phyloP scores from a whole-genome alignment of 2,888 invertebrate species.

The Caenorhabditis afra region DNA sequence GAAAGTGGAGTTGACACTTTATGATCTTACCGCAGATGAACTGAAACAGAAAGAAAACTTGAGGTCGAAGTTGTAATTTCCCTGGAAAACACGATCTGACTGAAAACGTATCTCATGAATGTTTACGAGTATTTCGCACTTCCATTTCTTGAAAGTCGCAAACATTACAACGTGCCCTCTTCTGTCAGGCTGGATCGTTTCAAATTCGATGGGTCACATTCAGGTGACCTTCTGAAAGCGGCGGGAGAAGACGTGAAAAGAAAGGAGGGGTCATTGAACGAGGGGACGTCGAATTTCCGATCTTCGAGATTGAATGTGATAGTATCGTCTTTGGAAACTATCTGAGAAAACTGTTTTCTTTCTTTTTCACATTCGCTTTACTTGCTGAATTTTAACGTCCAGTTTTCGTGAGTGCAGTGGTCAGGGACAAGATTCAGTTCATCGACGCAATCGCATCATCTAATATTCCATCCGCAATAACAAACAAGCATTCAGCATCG shows the following conservation, averaged over 20 bases:
- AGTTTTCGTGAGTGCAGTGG: not conserved
- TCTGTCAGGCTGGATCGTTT: slow-evolving; percentile 33
- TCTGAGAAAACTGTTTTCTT: too few species aligned
- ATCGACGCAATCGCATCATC: slow-evolving; percentile 48
- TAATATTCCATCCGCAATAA: slow-evolving; percentile 49
- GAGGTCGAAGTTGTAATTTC: too few species aligned
- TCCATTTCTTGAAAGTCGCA: slow-evolving; percentile 9
- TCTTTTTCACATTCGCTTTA: too few species aligned
- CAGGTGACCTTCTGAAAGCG: slow-evolving; percentile 47
- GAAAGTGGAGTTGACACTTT: too few species aligned
- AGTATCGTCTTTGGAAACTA: slow-evolving; percentile 1
- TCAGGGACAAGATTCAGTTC: slow-evolving; percentile 45
- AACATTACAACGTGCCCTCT: slow-evolving; percentile 24
- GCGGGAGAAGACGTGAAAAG: not conserved
- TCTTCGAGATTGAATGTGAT: slow-evolving; percentile 50
- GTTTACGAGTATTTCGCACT: slow-evolving; percentile 3
- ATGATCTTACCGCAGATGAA: too few species aligned
- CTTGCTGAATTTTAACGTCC: too few species aligned
- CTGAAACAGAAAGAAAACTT: too few species aligned
- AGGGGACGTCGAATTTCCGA: slow-evolving; percentile 37
- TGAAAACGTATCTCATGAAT: not conserved
- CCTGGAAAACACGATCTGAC: too few species aligned
- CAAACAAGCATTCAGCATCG: slow-evolving; percentile 49
- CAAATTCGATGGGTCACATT: slow-evolving; percentile 50
- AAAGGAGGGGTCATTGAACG: slow-evolving; percentile 33